Conservation (phyloP, 2,797 vertebrate species). For the Semotilus atromaculatus region DNA sequence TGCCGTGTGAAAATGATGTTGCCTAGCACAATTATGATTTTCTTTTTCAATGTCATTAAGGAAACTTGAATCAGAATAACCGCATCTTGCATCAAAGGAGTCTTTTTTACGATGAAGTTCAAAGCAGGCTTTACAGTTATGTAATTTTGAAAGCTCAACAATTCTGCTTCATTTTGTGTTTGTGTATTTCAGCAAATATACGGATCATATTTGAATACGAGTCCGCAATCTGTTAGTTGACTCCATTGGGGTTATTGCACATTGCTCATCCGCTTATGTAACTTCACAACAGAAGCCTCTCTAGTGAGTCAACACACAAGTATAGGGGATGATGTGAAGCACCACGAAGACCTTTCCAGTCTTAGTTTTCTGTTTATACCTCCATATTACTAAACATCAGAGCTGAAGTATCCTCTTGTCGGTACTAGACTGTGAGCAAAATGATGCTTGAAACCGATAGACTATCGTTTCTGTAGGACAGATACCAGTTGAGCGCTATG, state of each 20-base stretch:
- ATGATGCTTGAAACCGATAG: slow-evolving; percentile 45
- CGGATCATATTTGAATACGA: slow-evolving; percentile 9
- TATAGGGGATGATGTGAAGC: slow-evolving; percentile 17
- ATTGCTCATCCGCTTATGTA: slow-evolving; percentile 53
- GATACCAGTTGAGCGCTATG: slow-evolving; percentile 25
- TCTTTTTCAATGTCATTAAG: slow-evolving; percentile 9
- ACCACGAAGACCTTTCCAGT: slow-evolving; percentile 22
- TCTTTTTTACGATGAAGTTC: slow-evolving; percentile 23
- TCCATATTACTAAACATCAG: slow-evolving; percentile 31
- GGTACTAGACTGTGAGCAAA: slow-evolving; percentile 36
- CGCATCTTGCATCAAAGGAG: slow-evolving; percentile 14
- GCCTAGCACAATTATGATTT: slow-evolving; percentile 6
- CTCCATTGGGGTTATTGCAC: slow-evolving; percentile 36
- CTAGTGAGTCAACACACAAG: slow-evolving; percentile 30
- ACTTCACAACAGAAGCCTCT: slow-evolving; percentile 46
- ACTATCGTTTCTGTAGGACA: slow-evolving; percentile 21
- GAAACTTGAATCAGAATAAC: slow-evolving; percentile 31
- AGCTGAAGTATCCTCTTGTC: slow-evolving; percentile 35
- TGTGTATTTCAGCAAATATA: slow-evolving; percentile 22
- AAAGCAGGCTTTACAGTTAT: slow-evolving; percentile 40
- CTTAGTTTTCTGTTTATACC: slow-evolving; percentile 27
- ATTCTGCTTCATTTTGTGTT: slow-evolving; percentile 38
- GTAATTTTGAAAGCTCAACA: slow-evolving; percentile 37
- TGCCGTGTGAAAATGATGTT: slow-evolving; percentile 6
- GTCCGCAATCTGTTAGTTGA: slow-evolving; percentile 40